Evolutionary conservation across 2,888 invertebrate genomes (phyloP).

Genomic region (Anorthoa munda): DNA sequence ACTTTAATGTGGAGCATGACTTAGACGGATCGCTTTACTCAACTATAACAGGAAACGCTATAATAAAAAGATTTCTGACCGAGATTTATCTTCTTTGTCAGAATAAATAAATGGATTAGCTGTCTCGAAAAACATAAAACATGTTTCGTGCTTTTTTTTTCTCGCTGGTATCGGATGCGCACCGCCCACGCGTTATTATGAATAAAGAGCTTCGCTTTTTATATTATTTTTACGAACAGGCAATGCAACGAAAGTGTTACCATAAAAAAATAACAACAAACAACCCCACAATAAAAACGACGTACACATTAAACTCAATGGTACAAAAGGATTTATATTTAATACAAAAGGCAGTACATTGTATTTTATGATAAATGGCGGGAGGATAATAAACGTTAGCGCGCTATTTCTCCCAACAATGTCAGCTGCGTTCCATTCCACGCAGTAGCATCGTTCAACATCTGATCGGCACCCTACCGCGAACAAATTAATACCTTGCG

Average conservation of each 20-base stretch:
- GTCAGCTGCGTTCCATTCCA: conserved; percentile 57
- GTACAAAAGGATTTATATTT: conserved; percentile 54
- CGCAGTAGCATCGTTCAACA: conserved; percentile 69
- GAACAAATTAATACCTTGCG: conserved; percentile 76
- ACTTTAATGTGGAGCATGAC: conserved; percentile 45
- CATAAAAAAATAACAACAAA: conserved; percentile 57
- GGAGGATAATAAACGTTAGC: conserved; percentile 52
- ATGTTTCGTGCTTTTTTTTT: conserved; percentile 56
- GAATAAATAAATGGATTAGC: conserved; percentile 67
- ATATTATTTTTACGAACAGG: conserved; percentile 51
- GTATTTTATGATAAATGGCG: conserved; percentile 61
- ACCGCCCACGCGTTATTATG: conserved; percentile 56
- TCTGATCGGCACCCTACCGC: conserved; percentile 72
- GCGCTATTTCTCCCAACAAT: conserved; percentile 60
- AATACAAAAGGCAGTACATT: conserved; percentile 59
- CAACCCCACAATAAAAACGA: conserved; percentile 41
- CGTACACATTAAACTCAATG: too few relatives aligned
- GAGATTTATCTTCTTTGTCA: conserved; percentile 66
- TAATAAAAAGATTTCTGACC: conserved; percentile 48
- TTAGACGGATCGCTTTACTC: conserved; percentile 41
- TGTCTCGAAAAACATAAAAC: conserved; percentile 57
- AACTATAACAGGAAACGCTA: conserved; percentile 50
- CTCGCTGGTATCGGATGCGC: conserved; percentile 43
- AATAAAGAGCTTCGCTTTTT: conserved; percentile 57
- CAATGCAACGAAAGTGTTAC: conserved; percentile 56